Base-by-base conservation (phyloP, 2,888 invertebrate genomes). In the Zele albiditarsus region DNA sequence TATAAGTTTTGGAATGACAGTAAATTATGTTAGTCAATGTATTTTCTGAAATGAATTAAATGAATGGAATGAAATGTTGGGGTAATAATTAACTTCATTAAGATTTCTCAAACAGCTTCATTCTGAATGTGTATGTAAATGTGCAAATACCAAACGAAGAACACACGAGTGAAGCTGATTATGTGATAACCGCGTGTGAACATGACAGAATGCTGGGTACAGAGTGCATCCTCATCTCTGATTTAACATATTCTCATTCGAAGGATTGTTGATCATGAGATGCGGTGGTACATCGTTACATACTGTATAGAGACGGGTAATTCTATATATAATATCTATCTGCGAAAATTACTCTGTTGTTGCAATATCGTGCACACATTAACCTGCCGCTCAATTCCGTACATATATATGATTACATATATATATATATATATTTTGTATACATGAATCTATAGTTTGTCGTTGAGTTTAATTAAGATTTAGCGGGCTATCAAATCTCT, bases 391-490 rank as follows among this genome's bases (percentile, higher is more conserved):
- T 46, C 46, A 38, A 38, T 38, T 12, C 38, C 12, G 5, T 27
- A 27, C 58, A 60, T 5, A 60, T 60, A 12, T 14, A 27, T 20
- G 6, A n/a, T 27, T 62, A 14, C 14, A 31, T 28, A 31, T 31
- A 62, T 27, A 31, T 31, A 2, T 0, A 31, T n/a, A 62, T 27
- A 31, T 58, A 10, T 6, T 23, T 31, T 27, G 16, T 38, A 69
- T 68, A 65, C 25, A 38, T 38, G 38, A 0, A 38, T 74, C 27
- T 38, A 46, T 4, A 12, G 63, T 53, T 20, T 57, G 73, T 67
- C 67, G 65, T 75, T 68, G 72, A 74, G 76, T 78, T 78, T 78
- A 71, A 78, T 78, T 75, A 78, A 76, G 75, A 78, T 78, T 78
- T 71, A 71, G 57, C 71, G 28, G 73, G 63, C 78, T 70, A 78